A percentile compares a stretch with the other conserved stretches of the same genome.
phyloP scores from a whole-genome alignment of 2,888 invertebrate genomes.

The Pogonocherus hispidulus region DNA sequence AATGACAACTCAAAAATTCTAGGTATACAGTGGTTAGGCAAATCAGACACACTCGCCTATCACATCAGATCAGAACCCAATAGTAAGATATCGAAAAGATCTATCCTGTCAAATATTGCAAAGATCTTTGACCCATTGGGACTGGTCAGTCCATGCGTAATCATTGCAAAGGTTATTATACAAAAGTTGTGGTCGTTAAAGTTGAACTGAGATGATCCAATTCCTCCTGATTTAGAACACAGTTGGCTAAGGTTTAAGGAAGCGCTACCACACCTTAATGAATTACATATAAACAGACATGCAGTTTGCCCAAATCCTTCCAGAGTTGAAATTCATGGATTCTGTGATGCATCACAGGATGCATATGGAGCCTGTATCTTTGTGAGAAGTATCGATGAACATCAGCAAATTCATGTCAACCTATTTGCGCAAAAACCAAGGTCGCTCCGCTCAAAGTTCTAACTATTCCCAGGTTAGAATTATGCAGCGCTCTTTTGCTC shows the following conservation, averaged over 20 bases:
- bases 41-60: not conserved
- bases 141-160: slow-evolving; percentile 37
- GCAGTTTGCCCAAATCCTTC: slow-evolving; percentile 31
- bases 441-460: slow-evolving; percentile 42
- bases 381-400: slow-evolving; percentile 30
- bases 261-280: slow-evolving; percentile 38
- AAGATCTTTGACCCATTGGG: slow-evolving; percentile 48
- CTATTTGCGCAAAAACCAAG: slow-evolving; percentile 43
- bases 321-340: slow-evolving; percentile 37
- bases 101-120: slow-evolving; percentile 40
- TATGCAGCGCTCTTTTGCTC: not conserved
- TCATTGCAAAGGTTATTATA: slow-evolving; percentile 42
- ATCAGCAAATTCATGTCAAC: slow-evolving; percentile 33
- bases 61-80: not conserved
- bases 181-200: slow-evolving; percentile 43
- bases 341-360: slow-evolving; percentile 38
- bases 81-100: slow-evolving; percentile 22
- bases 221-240: not conserved
- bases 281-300: slow-evolving; percentile 37
- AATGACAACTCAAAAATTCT: not conserved
- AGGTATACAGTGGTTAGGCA: not conserved
- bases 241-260: slow-evolving; percentile 37
- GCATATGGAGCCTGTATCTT: slow-evolving; percentile 43
- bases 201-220: slow-evolving; percentile 38
- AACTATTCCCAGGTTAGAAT: slow-evolving; percentile 36